phyloP scores from a whole-genome alignment of 1,140 invertebrate genomes.

The Sipha flava region DNA sequence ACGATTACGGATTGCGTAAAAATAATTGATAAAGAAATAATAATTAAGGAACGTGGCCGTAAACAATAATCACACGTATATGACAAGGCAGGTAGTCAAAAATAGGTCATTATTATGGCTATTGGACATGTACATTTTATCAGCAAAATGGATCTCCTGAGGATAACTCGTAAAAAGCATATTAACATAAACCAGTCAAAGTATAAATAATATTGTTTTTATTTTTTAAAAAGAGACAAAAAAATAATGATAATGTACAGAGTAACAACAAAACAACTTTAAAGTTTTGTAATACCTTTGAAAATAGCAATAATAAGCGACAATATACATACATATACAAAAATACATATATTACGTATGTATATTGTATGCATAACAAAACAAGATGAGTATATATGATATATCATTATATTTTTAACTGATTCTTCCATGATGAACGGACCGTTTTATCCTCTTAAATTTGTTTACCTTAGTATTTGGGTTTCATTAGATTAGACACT shows the following conservation, averaged over 20 bases:
- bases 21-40: neutral
- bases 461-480: neutral
- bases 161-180: neutral
- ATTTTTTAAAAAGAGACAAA: constrained; percentile 19
- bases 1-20: neutral
- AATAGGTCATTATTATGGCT: neutral
- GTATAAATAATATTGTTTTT: constrained; percentile 22
- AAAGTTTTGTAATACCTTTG: constrained; percentile 22
- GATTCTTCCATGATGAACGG: neutral
- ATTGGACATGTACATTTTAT: neutral
- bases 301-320: constrained; percentile 34
- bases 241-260: constrained; percentile 28
- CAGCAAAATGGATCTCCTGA: neutral
- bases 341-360: neutral
- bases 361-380: neutral
- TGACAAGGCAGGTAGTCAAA: neutral
- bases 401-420: neutral
- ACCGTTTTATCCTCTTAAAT: neutral
- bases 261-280: constrained; percentile 19
- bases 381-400: neutral
- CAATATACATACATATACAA: neutral
- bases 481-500: neutral
- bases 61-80: neutral
- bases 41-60: neutral
- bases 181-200: neutral